Percentiles rank a stretch among this genome's conserved stretches.
phyloP scores from a whole-genome alignment of 2,113 vertebrate species.

The Prunella himalayana region DNA sequence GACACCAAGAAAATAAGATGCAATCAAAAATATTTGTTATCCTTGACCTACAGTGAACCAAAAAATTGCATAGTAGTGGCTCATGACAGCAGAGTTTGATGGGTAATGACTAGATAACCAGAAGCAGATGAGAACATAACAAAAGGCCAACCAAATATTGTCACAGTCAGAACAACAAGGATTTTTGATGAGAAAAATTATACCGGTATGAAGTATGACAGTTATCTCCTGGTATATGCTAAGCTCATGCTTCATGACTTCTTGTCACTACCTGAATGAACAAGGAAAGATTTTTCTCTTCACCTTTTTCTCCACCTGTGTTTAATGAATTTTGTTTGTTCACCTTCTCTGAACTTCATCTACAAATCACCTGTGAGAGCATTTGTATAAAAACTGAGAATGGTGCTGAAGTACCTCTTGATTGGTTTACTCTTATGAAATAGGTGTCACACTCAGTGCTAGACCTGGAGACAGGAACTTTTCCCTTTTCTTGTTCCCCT shows the following conservation, averaged over 20 bases:
- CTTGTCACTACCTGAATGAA: background rate
- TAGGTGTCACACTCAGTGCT: background rate
- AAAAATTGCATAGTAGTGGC: background rate
- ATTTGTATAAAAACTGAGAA: background rate
- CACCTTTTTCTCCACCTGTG: background rate
- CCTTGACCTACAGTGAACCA: slow-evolving; percentile 31
- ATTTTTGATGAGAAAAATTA: background rate
- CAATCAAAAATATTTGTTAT: slow-evolving; percentile 36
- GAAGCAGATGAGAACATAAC: background rate
- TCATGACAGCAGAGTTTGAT: background rate
- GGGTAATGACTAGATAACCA: slow-evolving; percentile 30
- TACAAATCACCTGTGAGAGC: rapidly evolving
- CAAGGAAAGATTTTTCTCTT: background rate
- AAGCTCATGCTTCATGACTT: background rate
- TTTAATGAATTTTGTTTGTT: background rate
- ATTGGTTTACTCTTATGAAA: background rate
- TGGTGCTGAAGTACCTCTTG: background rate
- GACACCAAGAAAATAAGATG: background rate
- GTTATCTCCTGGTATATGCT: background rate
- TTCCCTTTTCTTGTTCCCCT: no score
- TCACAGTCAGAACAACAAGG: background rate
- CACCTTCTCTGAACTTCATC: background rate
- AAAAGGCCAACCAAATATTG: background rate
- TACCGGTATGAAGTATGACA: background rate
- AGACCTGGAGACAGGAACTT: background rate